Percentiles rank a stretch among this genome's conserved stretches.
These are phyloP conservation scores for Steinernema carpocapsae DNA, from an alignment of 2,888 invertebrate species.

Conservation along the genomic window DNA sequence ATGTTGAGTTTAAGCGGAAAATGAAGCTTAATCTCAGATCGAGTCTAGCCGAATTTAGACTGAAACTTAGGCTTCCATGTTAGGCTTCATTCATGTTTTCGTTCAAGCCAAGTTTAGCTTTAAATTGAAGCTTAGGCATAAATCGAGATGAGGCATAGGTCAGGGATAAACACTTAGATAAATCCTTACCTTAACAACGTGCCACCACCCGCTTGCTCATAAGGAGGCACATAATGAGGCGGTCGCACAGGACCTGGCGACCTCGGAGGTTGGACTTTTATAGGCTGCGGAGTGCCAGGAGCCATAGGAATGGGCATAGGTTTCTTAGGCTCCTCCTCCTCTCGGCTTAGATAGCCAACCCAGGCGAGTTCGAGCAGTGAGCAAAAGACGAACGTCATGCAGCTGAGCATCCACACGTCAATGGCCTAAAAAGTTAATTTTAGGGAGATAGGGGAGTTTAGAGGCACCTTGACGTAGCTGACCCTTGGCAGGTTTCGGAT, in stretches of 20 bases:
- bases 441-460: neutral
- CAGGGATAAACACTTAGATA: too few species aligned
- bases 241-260: conserved; percentile 30
- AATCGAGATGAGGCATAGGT: too few species aligned
- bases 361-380: conserved; percentile 67
- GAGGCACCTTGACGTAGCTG: conserved; percentile 64
- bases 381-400: conserved; percentile 68
- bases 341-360: conserved; percentile 65
- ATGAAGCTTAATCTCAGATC: too few species aligned
- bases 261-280: conserved; percentile 1
- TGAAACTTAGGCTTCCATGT: too few species aligned
- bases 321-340: conserved; percentile 48
- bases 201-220: conserved; percentile 10
- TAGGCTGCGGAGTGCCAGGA: conserved; percentile 6
- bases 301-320: conserved; percentile 19
- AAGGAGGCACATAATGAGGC: conserved; percentile 36
- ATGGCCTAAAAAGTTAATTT: conserved; percentile 51
- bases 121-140: too few species aligned
- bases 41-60: too few species aligned
- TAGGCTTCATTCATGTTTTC: too few species aligned
- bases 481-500: conserved; percentile 67
- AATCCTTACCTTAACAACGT: conserved; percentile 37
- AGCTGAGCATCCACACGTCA: conserved; percentile 68
- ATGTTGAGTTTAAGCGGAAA: too few species aligned
- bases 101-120: too few species aligned